Conservation (phyloP, 2,797 vertebrate species). For the Squalus acanthias region DNA sequence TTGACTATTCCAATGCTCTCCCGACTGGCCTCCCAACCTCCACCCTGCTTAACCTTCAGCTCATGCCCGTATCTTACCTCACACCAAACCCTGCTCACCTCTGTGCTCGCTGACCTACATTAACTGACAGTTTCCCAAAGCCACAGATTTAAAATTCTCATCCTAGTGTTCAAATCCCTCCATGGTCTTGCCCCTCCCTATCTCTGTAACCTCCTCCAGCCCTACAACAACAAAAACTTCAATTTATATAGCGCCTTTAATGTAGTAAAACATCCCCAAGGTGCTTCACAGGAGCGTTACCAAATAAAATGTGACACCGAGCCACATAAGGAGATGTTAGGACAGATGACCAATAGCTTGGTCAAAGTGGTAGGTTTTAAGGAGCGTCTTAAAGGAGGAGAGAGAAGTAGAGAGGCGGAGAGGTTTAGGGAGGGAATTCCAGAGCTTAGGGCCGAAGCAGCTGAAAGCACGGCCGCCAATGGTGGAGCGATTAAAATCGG, state of each 20-base stretch:
- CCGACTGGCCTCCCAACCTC: background rate
- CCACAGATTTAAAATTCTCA: too few relatives aligned
- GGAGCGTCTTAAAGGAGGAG: too few relatives aligned
- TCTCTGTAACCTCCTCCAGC: background rate
- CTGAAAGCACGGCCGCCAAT: background rate
- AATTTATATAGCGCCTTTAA: background rate
- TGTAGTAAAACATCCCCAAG: background rate
- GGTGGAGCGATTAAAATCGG: background rate
- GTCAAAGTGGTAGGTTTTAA: background rate
- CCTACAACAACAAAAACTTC: background rate
- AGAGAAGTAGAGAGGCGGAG: too few relatives aligned
- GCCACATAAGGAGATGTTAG: background rate
- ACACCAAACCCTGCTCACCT: background rate
- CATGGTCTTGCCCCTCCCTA: background rate
- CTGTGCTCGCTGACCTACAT: too few relatives aligned
- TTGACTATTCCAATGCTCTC: background rate
- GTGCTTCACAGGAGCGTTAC: background rate
- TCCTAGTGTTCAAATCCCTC: too few relatives aligned
- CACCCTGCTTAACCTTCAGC: background rate
- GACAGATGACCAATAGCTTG: background rate
- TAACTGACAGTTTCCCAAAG: too few relatives aligned
- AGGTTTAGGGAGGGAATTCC: background rate
- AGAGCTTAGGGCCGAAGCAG: background rate
- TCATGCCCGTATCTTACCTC: background rate
- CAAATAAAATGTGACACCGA: background rate